Base-by-base conservation (phyloP, 2,888 invertebrate species). In the Cephus pulcher region DNA sequence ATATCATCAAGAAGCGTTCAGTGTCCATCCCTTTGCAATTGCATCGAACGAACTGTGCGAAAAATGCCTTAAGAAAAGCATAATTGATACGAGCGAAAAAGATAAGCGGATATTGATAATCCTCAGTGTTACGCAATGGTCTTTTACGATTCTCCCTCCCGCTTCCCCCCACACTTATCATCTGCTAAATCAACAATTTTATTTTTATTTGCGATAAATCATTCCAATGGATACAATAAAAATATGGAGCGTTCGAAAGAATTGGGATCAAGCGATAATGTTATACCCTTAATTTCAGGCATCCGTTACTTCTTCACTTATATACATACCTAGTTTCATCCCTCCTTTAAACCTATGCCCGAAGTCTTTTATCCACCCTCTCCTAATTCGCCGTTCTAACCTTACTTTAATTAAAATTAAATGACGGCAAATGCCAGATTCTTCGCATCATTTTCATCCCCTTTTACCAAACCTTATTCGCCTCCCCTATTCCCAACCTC, bases 401-500 rank as follows among this genome's bases (percentile, higher is more conserved):
- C 85, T 86, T 87, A 86, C 86, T 90, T 90, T 90, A 90, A 91
- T 90, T 90, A 90, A 91, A 90, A 90, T 90, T 90, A 90, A 90
- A 90, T 90, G 90, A 90, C 88, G 88, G 85, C 85, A 85, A 88
- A 86, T 85, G 86, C 83, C 82, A 86, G 85, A 85, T 88, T 86
- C 87, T 84, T 84, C 82, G 84, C 84, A 82, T 86, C 86, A 84
- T 85, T 88, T 89, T 84, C 84, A 82, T 83, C 83, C 83, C 84
- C 80, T 74, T 78, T 74, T 77, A 73, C 37, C 80, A 73, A 75
- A 77, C 69, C 74, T 79, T 71, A 37, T 78, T 76, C 56, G 37
- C 75, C 76, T 12, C 78, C 73, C 80, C 78, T 75, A 77, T 69
- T 75, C 76, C 68, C 34, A 73, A 33, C 79, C 76, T 78, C 76